Evolutionary conservation across 37 sponge, comb jelly and placozoan species (phyloP).

Genomic region (Ianthella basta): DNA sequence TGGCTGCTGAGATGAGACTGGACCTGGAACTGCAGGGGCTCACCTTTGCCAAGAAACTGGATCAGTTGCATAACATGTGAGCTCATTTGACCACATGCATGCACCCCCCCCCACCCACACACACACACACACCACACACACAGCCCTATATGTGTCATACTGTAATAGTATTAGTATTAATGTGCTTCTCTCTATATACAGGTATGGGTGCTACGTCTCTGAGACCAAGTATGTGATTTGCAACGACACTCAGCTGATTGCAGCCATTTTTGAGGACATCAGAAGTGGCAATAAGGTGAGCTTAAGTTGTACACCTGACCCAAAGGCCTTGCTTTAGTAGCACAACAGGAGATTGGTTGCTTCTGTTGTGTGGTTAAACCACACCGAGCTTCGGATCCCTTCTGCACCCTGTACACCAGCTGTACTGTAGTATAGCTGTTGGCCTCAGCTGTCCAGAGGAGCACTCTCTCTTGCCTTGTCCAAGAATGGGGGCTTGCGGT

Average conservation of each 20-base stretch:
- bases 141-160: not conserved
- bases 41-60: slow-evolving; percentile 74
- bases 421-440: too few species aligned
- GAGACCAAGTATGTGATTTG: slow-evolving; percentile 87
- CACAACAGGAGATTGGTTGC: too few species aligned
- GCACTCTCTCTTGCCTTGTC: too few species aligned
- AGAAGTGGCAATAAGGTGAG: slow-evolving; percentile 67
- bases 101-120: slow-evolving; percentile 14
- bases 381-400: too few species aligned
- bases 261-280: slow-evolving; percentile 60
- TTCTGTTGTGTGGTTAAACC: too few species aligned
- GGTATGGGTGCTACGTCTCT: slow-evolving; percentile 79
- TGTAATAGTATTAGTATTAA: not conserved
- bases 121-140: slow-evolving; percentile 26
- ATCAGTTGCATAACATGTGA: slow-evolving; percentile 75
- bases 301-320: too few species aligned
- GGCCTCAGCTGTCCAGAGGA: too few species aligned
- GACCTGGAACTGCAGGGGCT: slow-evolving; percentile 68
- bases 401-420: too few species aligned
- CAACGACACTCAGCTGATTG: slow-evolving; percentile 58
- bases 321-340: too few species aligned
- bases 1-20: slow-evolving; percentile 77
- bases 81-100: slow-evolving; percentile 3
- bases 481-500: too few species aligned
- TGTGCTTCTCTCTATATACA: not conserved